Base-by-base conservation (phyloP, 2,113 vertebrate genomes). In the Prunella fulvescens region DNA sequence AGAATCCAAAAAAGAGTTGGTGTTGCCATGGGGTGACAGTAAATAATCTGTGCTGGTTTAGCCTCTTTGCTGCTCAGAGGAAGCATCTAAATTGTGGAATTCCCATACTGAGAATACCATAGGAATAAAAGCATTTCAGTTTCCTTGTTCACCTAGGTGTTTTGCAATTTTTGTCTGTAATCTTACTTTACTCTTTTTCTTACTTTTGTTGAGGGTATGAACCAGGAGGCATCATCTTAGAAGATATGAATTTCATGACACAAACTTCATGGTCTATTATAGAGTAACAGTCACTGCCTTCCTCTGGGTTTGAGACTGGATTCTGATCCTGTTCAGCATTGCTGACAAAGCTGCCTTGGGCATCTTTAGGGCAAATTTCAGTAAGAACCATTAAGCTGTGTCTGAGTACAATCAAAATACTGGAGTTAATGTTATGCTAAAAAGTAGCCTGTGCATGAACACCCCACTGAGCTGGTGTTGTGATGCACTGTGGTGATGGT, bases 401-500 rank as follows among this genome's bases (percentile, higher is more conserved):
- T 35, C 77, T 81, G 56, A 89, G 28, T 29, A 17, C 51, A 81
- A 20, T 66, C 65, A 33, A 57, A 94, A 62, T 26, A 28, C 45
- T 72, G 76, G 33, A 65, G 54, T 51, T 53, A 56, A 80, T 60
- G 26, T 17, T 10, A 13, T 24, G 24, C 53, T 88, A n/a, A 66
- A 29, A 60, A 57, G 39, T 6, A 47, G 25, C 29, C 3, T 7
- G 42, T 70, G 56, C n/a, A 42, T 19, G 50, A 57, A 3, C 40
- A 29, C 26, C 28, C 53, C 1, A 7, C 45, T 45, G 81, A 72
- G 35, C 50, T 18, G 6, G 8, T 18, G 73, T 3, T 42, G 83
- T 25, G 54, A 5, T 51, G 33, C 5, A 6, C 24, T 45, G 31
- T 0, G 0, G 5, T 16, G 53, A 7, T 10, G 45, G 45, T 7